Evolutionary conservation across 1,140 invertebrate genomes (phyloP).

Genomic region (Scylla paramamosain): DNA sequence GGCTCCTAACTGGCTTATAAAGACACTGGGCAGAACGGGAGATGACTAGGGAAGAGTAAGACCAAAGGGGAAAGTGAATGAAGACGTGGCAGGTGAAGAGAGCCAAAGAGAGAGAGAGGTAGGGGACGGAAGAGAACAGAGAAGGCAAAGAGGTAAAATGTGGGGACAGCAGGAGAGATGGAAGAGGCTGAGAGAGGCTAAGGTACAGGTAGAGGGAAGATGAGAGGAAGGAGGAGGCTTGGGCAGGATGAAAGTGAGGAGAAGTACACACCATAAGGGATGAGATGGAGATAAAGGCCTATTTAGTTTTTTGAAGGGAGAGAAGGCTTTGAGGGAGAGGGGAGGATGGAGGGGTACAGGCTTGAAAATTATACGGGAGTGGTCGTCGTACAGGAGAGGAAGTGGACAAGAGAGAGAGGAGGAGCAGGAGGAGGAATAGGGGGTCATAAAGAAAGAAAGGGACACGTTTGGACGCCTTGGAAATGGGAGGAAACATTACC

Average conservation of each 20-base stretch:
- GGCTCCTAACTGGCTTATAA: not conserved
- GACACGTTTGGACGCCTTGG: not conserved
- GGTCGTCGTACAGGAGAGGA: not conserved
- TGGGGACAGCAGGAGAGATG: not conserved
- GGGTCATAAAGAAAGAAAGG: not conserved
- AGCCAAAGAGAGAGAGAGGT: not conserved
- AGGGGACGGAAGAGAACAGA: not conserved
- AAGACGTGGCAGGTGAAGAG: not conserved
- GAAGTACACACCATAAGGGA: not conserved
- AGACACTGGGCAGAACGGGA: not conserved
- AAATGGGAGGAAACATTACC: not conserved
- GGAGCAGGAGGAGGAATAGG: not conserved
- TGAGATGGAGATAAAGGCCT: constrained; percentile 1
- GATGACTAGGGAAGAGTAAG: not conserved
- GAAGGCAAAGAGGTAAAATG: not conserved
- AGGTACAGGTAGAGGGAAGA: not conserved
- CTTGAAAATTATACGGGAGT: not conserved
- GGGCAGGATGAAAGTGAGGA: not conserved
- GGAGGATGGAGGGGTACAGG: not conserved
- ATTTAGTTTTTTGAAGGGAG: not conserved
- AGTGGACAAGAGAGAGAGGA: not conserved
- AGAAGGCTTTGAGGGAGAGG: not conserved
- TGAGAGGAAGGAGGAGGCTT: not conserved
- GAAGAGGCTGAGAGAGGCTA: not conserved
- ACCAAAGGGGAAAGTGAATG: too few species aligned